Percentiles rank a stretch among this genome's conserved stretches.
These are phyloP conservation scores for Falco concolor DNA, from an alignment of 2,797 vertebrate genomes.

Conservation along the genomic window DNA sequence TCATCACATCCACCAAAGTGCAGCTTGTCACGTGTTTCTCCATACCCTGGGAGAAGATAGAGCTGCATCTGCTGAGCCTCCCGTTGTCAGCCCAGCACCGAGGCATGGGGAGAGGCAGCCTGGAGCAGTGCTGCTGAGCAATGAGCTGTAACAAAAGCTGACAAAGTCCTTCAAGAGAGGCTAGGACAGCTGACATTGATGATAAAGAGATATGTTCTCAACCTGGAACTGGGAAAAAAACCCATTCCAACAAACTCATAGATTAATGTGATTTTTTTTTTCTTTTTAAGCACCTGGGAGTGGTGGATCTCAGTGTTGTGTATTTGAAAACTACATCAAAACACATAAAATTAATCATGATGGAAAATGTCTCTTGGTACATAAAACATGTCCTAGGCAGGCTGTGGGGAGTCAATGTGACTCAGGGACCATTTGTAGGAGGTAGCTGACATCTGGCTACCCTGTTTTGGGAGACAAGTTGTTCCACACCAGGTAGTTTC, in stretches of 20 bases:
- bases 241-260: background rate
- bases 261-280: accelerated
- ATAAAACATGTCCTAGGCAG: background rate
- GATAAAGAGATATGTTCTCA: background rate
- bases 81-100: background rate
- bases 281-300: background rate
- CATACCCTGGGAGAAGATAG: background rate
- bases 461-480: background rate
- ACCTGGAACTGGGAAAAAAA: background rate
- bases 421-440: background rate
- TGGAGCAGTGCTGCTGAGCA: background rate
- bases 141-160: background rate
- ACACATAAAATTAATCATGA: background rate
- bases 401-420: no score
- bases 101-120: background rate
- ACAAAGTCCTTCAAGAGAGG: background rate
- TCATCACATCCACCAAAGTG: background rate
- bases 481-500: background rate
- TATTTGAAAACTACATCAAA: background rate
- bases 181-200: background rate
- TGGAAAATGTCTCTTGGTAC: background rate
- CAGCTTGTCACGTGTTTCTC: background rate
- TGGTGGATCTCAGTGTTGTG: background rate
- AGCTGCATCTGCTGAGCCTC: background rate
- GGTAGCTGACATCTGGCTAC: accelerated